Base-by-base conservation (phyloP, 2,797 vertebrate genomes). In the Hypotaenidia okinawae region DNA sequence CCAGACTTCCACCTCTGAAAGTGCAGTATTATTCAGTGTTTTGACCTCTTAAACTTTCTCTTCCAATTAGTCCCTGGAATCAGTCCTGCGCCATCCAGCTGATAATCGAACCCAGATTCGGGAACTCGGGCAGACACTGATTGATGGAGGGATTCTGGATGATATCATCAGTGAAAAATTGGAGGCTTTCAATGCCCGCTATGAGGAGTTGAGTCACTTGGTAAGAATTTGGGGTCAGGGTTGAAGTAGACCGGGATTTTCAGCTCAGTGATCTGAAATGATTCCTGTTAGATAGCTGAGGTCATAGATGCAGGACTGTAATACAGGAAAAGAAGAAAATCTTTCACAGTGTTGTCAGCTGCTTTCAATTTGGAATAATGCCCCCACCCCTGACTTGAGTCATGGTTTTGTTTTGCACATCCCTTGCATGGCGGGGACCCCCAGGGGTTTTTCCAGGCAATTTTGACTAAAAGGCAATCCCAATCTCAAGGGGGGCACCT, bases 81-180 rank as follows among this genome's bases (percentile, higher is more conserved):
- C 98, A 16, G 98, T 99, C 73, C 97, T 99, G 57, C 99, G 99
- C 37, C 99, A 99, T 95, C 99, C 99, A 0, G 98, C 98, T n/a
- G 99, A 99, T 96, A 99, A 99, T 97, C 98, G 99, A 88, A 99
- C 99, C 2, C 99, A 99, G 97, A 99, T 99, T 97, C 98, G 99
- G 84, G 99, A 99, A 95, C 98, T 99, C 67, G 99, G 99, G 52
- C 99, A 99, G 98, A 99, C 99, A 2, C 95, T 99, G 96, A 99
- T 99, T 79, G 99, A 99, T 28, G 99, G 99, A 68, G 99, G 99
- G 41, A 99, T 99, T 91, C 98, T 99, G 39, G 99, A 99, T 93
- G 99, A 99, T 82, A 99, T 99, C 87, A 99, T 99, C 96, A 99
- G 99, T 22, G 99, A 99, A 96, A 99, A 99, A 96, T 95, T 99